Conservation (phyloP, 2,797 vertebrate species). For the Anabacerthia variegaticeps region DNA sequence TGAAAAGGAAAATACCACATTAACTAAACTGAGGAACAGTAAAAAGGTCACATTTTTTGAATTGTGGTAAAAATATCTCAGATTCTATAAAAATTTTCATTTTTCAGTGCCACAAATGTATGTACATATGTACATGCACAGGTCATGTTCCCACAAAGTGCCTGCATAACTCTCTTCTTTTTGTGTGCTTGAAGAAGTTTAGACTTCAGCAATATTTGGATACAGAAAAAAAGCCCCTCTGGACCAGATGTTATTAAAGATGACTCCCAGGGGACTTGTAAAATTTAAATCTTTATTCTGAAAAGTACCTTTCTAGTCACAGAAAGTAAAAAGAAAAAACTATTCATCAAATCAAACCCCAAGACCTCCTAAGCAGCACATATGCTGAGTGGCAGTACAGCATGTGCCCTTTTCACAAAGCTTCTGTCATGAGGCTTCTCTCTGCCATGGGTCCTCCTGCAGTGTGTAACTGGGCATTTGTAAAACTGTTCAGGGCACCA, state of each 20-base stretch:
- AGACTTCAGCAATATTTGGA: background rate
- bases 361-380: background rate
- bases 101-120: background rate
- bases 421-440: background rate
- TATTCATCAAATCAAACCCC: background rate
- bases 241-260: background rate
- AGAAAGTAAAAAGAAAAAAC: background rate
- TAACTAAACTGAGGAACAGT: background rate
- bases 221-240: background rate
- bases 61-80: background rate
- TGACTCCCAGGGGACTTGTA: background rate
- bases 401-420: background rate
- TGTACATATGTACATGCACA: background rate
- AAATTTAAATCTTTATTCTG: background rate
- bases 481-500: background rate
- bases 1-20: background rate
- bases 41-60: background rate
- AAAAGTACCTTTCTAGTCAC: background rate
- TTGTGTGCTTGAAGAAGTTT: background rate
- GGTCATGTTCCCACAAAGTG: accelerated
- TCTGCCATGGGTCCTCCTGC: background rate
- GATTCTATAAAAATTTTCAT: background rate
- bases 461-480: background rate
- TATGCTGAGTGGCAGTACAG: background rate
- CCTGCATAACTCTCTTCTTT: background rate